A percentile compares a stretch with the other conserved stretches of the same genome.
These are phyloP conservation scores for Myathropa florea DNA, from an alignment of 2,888 invertebrate genomes.

Conservation along the genomic window DNA sequence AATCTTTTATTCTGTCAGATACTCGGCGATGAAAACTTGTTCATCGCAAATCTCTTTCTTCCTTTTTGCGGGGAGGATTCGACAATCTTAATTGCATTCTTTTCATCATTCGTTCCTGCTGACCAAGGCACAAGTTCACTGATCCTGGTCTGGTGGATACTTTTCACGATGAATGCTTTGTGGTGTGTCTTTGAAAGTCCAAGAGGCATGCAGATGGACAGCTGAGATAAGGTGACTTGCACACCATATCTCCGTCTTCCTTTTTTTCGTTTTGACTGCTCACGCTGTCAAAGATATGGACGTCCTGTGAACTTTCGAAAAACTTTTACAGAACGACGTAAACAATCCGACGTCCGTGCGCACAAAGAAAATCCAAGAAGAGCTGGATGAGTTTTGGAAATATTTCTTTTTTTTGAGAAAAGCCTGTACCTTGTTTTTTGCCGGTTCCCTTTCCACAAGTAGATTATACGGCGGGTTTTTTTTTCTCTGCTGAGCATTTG, in stretches of 20 bases:
- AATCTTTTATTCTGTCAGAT: not conserved
- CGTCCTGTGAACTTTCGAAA: constrained; percentile 53
- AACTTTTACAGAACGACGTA: constrained; percentile 35
- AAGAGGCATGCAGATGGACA: constrained; percentile 36
- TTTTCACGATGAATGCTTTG: constrained; percentile 24
- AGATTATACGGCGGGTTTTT: not conserved
- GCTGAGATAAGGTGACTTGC: constrained; percentile 43
- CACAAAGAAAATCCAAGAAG: constrained; percentile 18
- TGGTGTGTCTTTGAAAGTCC: constrained; percentile 20
- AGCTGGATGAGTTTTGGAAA: not conserved
- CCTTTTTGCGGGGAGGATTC: not conserved
- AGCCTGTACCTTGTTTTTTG: too few species aligned
- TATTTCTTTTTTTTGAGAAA: too few species aligned
- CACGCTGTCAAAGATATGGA: constrained; percentile 24
- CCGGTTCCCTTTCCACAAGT: too few species aligned
- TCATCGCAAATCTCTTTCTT: not conserved
- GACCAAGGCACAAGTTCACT: constrained; percentile 37
- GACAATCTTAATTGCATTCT: constrained; percentile 56
- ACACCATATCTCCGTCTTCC: constrained; percentile 7
- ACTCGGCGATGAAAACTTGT: too few species aligned
- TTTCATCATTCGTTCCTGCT: constrained; percentile 2
- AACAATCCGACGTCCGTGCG: not conserved
- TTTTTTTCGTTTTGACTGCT: not conserved
- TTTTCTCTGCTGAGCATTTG: not conserved
- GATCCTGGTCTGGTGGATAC: constrained; percentile 41